Percentiles rank a stretch among this genome's conserved stretches.
phyloP scores from a whole-genome alignment of 1,140 invertebrate genomes.

The Drosophila tsacasi region DNA sequence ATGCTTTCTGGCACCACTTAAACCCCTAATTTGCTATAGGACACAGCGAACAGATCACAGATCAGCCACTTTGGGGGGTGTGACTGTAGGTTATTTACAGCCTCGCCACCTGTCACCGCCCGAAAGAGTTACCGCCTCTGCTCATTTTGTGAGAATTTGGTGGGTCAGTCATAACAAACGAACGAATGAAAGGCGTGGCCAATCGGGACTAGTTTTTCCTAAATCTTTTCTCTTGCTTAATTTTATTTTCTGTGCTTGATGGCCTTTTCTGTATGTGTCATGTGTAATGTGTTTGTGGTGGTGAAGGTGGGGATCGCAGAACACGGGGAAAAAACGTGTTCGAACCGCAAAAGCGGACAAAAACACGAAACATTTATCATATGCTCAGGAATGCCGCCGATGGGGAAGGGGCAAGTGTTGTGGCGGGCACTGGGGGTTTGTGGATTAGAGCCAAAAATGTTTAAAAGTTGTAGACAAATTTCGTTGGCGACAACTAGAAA shows the following conservation, averaged over 20 bases:
- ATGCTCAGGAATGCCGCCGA: constrained; percentile 12
- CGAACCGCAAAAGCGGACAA: constrained; percentile 31
- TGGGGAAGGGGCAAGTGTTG: neutral
- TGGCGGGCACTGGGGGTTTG: constrained; percentile 10
- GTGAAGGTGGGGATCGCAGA: constrained; percentile 44
- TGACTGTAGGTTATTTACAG: constrained; percentile 59
- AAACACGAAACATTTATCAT: constrained; percentile 76
- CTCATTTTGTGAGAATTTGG: constrained; percentile 11
- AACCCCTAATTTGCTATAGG: constrained; percentile 65
- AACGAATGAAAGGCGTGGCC: constrained; percentile 39
- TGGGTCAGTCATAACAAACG: constrained; percentile 55
- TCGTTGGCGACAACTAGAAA: constrained; percentile 28
- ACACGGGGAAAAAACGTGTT: constrained; percentile 71
- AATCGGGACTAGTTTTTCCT: constrained; percentile 43
- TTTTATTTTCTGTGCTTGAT: constrained; percentile 29
- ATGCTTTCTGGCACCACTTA: constrained; percentile 25
- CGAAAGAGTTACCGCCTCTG: constrained; percentile 16
- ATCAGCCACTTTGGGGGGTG: constrained; percentile 12
- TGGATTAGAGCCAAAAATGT: constrained; percentile 51
- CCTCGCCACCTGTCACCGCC: constrained; percentile 58
- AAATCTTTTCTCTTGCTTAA: constrained; percentile 12
- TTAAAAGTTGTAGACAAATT: constrained; percentile 74
- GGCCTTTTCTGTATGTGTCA: constrained; percentile 13
- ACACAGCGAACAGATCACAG: constrained; percentile 35
- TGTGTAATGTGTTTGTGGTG: constrained; percentile 11